Conservation (phyloP, 2,797 vertebrate species). For the Oreonectes daqikongensis region DNA sequence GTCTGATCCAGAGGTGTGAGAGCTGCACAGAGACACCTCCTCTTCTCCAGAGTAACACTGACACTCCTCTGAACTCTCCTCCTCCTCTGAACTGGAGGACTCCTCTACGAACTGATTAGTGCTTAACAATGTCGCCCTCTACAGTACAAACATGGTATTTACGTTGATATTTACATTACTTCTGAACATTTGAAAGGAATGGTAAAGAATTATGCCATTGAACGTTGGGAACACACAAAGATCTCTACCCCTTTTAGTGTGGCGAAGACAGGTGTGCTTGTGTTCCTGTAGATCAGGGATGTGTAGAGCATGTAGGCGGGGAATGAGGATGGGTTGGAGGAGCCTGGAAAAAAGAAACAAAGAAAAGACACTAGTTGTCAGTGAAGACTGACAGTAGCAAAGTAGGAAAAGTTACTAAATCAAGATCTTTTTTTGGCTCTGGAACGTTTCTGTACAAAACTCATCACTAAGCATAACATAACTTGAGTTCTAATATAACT, state of each 20-base stretch:
- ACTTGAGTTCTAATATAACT: too few relatives aligned
- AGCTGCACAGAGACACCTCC: constrained; percentile 84
- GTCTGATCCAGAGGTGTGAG: constrained; percentile 79
- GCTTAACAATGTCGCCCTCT: constrained; percentile 95
- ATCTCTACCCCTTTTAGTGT: constrained; percentile 90
- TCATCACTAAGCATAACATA: too few relatives aligned
- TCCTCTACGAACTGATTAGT: constrained; percentile 87
- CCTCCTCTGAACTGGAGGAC: constrained; percentile 90
- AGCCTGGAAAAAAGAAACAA: constrained; percentile 74
- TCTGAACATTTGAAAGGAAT: neutral
- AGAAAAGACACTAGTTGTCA: neutral
- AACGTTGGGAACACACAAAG: neutral
- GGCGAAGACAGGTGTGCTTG: constrained; percentile 90
- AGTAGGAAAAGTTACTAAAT: neutral
- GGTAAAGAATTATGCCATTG: neutral
- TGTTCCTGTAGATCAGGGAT: constrained; percentile 91
- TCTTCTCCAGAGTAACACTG: constrained; percentile 83
- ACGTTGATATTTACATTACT: too few relatives aligned
- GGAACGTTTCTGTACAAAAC: too few relatives aligned
- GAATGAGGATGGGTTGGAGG: constrained; percentile 77
- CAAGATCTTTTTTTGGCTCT: too few relatives aligned
- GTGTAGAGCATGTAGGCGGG: constrained; percentile 88
- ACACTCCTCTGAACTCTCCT: constrained; percentile 89
- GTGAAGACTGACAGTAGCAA: neutral
- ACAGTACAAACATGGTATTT: constrained; percentile 43